A percentile compares a stretch with the other conserved stretches of the same genome.
Evolutionary conservation across 2,797 vertebrate genomes (phyloP).

Genomic region (Simalia tracyae): DNA sequence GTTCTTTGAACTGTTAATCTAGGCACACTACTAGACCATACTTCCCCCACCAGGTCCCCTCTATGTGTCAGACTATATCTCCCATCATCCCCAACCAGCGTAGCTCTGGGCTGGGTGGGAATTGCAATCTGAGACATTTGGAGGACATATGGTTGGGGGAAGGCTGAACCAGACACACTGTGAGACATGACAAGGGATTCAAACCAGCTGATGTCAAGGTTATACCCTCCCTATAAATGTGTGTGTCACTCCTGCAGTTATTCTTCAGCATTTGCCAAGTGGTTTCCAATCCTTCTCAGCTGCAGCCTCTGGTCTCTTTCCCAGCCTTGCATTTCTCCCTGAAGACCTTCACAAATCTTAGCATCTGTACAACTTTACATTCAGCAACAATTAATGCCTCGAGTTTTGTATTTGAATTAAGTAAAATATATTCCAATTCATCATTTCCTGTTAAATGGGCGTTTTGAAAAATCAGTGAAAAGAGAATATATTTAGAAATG

Average conservation of each 20-base stretch:
- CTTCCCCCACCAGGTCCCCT: neutral
- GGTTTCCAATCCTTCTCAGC: neutral
- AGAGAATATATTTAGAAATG: conserved; percentile 14
- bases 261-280: neutral
- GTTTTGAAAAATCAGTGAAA: neutral
- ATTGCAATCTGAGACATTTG: neutral
- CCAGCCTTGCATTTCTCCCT: neutral
- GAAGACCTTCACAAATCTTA: too few species aligned
- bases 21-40: neutral
- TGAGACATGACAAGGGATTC: neutral
- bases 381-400: neutral
- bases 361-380: neutral
- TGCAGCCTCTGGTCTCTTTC: neutral
- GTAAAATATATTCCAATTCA: neutral
- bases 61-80: neutral
- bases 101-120: neutral
- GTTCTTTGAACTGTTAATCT: neutral
- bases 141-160: neutral
- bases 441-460: neutral
- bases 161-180: neutral
- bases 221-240: neutral
- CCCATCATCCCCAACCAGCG: neutral
- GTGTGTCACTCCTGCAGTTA: neutral
- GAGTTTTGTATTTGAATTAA: neutral
- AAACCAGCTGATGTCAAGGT: neutral